A percentile compares a stretch with the other conserved stretches of the same genome.
Evolutionary conservation across 2,888 invertebrate species (phyloP).

Genomic region (Trachelus iudaicus): DNA sequence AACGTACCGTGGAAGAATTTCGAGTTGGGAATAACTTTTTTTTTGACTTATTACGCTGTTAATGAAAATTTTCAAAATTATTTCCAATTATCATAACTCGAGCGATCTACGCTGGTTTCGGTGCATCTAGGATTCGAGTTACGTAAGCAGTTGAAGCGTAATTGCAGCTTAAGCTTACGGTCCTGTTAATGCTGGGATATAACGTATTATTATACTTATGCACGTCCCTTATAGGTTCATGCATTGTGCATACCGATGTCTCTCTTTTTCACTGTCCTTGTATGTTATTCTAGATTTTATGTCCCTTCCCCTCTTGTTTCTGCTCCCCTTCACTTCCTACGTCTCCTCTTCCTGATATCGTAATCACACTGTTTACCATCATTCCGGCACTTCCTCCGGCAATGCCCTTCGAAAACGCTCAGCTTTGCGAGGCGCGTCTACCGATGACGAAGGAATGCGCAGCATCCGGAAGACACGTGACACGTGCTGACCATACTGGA

Average conservation of each 20-base stretch:
- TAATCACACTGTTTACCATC: background rate
- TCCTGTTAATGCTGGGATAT: slow-evolving; percentile 24
- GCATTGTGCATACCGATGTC: slow-evolving; percentile 30
- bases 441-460: background rate
- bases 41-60: background rate
- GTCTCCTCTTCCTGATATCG: background rate
- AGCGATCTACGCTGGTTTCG: background rate
- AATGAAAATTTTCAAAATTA: background rate
- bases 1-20: background rate
- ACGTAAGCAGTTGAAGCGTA: slow-evolving; percentile 12
- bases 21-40: background rate
- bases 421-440: background rate
- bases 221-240: slow-evolving; percentile 24
- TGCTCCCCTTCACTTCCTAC: background rate
- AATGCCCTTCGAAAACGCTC: background rate
- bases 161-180: slow-evolving; percentile 32
- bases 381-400: background rate
- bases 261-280: slow-evolving; percentile 3
- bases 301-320: background rate
- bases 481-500: background rate
- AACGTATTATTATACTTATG: slow-evolving; percentile 33
- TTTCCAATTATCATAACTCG: background rate
- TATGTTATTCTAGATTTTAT: background rate
- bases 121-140: background rate
- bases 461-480: background rate